These are phyloP conservation scores for Solenopsis fugax DNA, from an alignment of 1,140 invertebrate genomes.

Conservation along the genomic window DNA sequence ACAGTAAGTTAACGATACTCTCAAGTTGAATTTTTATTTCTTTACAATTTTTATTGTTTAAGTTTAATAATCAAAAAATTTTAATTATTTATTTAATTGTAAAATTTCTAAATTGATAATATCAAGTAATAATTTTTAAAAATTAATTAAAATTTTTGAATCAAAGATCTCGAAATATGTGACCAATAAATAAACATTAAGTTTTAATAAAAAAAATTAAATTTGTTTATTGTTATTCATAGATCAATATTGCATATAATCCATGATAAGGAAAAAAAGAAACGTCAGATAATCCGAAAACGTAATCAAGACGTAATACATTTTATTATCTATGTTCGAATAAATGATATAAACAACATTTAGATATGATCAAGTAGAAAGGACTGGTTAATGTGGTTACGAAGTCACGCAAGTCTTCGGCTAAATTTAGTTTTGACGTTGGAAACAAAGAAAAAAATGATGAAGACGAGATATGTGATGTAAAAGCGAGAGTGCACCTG, in stretches of 20 bases:
- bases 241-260: neutral
- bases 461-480: constrained; percentile 35
- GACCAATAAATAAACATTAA: neutral
- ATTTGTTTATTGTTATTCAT: neutral
- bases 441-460: constrained; percentile 60
- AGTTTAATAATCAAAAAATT: neutral
- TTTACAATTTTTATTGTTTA: neutral
- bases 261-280: neutral
- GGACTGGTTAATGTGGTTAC: constrained; percentile 40
- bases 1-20: neutral
- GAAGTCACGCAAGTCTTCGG: constrained; percentile 58
- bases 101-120: neutral
- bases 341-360: constrained; percentile 21
- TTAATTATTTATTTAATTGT: neutral
- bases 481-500: constrained; percentile 64
- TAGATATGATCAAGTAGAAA: neutral
- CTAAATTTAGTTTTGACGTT: constrained; percentile 68
- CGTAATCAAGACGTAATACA: neutral
- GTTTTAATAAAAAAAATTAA: neutral
- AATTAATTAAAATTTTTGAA: constrained; percentile 3
- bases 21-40: neutral
- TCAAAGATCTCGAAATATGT: neutral
- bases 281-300: constrained; percentile 41
- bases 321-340: neutral
- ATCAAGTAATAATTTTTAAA: neutral